Base-by-base conservation (phyloP, 1,140 invertebrate species). In the Ericerus pela region DNA sequence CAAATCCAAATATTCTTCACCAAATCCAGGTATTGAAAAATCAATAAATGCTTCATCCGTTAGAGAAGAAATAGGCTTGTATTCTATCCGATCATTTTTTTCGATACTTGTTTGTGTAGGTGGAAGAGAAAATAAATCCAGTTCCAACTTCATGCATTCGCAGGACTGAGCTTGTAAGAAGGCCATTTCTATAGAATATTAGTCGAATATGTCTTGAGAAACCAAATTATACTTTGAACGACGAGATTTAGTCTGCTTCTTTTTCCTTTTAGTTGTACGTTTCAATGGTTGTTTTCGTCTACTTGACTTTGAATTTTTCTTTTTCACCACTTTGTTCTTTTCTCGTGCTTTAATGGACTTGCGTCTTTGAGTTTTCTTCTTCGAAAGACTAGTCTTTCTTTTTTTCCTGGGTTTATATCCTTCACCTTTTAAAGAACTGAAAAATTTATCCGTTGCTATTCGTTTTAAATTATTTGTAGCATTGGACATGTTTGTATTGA, bases 61-160 rank as follows among this genome's bases (percentile, higher is more conserved):
- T 11, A 73, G 47, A 0, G 64, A 65, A 11, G 67, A 68, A 55
- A 71, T 64, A 11, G 68, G 69, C 58, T 71, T 69, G 59, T 70
- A 70, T 57, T 69, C 60, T 30, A 69, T 55, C 62, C 60, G 68
- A 33, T 62, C 47, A 5, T 60, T 64, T 33, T 38, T 55, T 61
- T 70, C 66, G 27, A 72, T 67, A 10, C 65, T 66, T 4, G 68
- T 72, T 60, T 73, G 67, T 4, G 68, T 70, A 2, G 66, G 63
- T 26, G 69, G 66, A 28, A 73, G 43, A 29, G 64, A 56, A 62
- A 72, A 75, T 16, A 73, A 59, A 62, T 73, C 69, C 24, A 72
- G 58, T 61, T 74, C 66, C 3, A 66, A 63, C 56, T 68, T 66
- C n/a, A 60, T 52, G 58, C 61, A 66, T 36, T 67, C 64, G 58